Percentiles rank a stretch among this genome's conserved stretches.
These are phyloP conservation scores for Ailuropoda melanoleuca DNA, from an alignment of 2,113 vertebrate species.

Conservation along the genomic window DNA sequence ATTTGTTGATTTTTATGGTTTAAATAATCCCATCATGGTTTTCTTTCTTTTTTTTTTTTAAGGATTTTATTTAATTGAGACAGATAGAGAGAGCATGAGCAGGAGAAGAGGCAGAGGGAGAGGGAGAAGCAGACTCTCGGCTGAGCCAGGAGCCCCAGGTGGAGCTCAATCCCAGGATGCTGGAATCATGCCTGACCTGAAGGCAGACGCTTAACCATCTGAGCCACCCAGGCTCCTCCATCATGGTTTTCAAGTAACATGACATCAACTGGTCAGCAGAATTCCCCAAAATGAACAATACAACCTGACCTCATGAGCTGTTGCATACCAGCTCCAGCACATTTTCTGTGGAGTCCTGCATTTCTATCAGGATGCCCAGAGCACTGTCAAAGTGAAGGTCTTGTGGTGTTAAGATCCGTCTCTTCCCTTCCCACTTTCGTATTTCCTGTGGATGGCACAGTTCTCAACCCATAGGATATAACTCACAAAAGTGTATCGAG, in stretches of 20 bases:
- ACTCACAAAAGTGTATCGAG: not conserved
- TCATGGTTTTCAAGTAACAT: not conserved
- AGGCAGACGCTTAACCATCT: too few species aligned
- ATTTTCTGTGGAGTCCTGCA: not conserved
- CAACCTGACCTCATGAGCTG: not conserved
- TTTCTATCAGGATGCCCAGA: not conserved
- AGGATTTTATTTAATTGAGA: too few species aligned
- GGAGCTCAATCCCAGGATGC: too few species aligned
- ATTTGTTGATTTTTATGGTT: not conserved
- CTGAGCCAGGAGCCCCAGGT: too few species aligned
- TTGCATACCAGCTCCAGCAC: not conserved
- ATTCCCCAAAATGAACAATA: not conserved
- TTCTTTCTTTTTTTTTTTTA: not conserved
- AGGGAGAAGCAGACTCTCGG: too few species aligned
- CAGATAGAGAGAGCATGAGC: too few species aligned
- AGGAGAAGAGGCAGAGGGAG: too few species aligned
- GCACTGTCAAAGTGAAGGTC: not conserved
- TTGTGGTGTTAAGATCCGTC: not conserved
- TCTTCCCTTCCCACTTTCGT: not conserved
- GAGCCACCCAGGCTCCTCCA: too few species aligned
- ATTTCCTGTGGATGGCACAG: not conserved
- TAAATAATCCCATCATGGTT: not conserved
- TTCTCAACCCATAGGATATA: not conserved
- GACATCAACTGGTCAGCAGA: not conserved
- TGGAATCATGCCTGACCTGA: too few species aligned